Base-by-base conservation (phyloP, 2,113 vertebrate species). In the Caloenas nicobarica region DNA sequence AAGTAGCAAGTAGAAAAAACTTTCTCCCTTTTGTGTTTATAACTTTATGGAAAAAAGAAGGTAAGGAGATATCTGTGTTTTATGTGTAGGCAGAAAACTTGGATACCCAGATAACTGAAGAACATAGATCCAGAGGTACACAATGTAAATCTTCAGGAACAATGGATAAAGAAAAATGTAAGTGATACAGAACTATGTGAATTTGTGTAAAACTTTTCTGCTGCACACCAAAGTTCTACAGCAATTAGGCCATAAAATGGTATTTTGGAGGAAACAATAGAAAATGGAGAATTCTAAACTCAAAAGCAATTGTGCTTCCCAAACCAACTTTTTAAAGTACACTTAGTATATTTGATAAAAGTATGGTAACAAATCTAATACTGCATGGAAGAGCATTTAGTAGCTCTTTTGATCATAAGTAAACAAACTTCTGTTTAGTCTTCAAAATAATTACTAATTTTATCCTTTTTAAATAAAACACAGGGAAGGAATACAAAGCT, bases 11-110 rank as follows among this genome's bases (percentile, higher is more conserved):
- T 48, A 42, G 42, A 10, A 36, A 19, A 29, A 72, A 5, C n/a
- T 70, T 46, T 31, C 12, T 83, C n/a, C 13, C 8, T 62, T 73
- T 72, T 73, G 10, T 61, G 23, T 76, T 81, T 38, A 57, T 71
- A 83, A 66, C 46, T 88, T 81, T 3, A 22, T 76, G 42, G 79
- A 13, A 25, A 80, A 85, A 87, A 69, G 40, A 36, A 81, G 28
- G 16, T 31, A 64, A 68, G 18, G 64, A 53, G 7, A 86, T 76
- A 73, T 53, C 36, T 91, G 18, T 91, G 25, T 95, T 95, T 46
- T 95, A 10, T 88, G 9, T 88, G 40, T 95, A 98, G 98, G 91
- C 88, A 11, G 74, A 97, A 95, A 94, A 97, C 54, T 38, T 62
- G 54, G 71, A 74, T 77, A 57, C 78, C 17, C 76, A 87, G 69